Conservation (phyloP, 2,113 vertebrate species). For the Kryptolebias marmoratus region DNA sequence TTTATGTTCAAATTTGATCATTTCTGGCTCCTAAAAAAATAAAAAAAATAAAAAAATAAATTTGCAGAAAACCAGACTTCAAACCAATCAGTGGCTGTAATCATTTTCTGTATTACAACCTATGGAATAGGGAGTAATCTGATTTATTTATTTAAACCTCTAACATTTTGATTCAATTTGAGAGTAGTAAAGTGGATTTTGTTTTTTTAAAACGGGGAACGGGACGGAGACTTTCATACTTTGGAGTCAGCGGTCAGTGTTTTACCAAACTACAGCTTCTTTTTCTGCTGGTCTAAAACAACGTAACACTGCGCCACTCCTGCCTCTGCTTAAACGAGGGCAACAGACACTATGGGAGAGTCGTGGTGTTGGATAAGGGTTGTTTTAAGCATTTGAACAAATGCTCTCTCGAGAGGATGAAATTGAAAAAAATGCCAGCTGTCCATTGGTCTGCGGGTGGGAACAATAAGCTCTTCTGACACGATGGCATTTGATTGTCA, state of each 20-base stretch:
- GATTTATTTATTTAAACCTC: too few species aligned
- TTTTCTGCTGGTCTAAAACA: neutral
- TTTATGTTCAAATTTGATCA: too few species aligned
- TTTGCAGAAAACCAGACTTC: too few species aligned
- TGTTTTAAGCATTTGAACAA: conserved; percentile 9
- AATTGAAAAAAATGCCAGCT: conserved; percentile 24
- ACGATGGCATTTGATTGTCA: conserved; percentile 40
- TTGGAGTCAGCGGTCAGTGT: neutral
- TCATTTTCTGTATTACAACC: too few species aligned
- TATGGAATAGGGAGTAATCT: too few species aligned
- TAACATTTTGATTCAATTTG: too few species aligned
- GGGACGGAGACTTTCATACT: neutral
- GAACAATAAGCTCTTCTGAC: conserved; percentile 39
- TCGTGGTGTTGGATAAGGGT: neutral
- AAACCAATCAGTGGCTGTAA: too few species aligned
- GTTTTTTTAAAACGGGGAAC: neutral
- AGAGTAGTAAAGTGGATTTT: too few species aligned
- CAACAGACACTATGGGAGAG: conserved; percentile 4
- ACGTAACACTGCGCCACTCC: neutral
- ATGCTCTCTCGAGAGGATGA: conserved; percentile 5
- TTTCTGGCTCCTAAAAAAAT: too few species aligned
- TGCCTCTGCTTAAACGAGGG: neutral
- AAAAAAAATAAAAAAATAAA: too few species aligned
- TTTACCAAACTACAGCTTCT: neutral
- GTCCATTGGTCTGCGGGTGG: neutral